phyloP scores from a whole-genome alignment of 2,797 vertebrate genomes.

The Bradypus variegatus region DNA sequence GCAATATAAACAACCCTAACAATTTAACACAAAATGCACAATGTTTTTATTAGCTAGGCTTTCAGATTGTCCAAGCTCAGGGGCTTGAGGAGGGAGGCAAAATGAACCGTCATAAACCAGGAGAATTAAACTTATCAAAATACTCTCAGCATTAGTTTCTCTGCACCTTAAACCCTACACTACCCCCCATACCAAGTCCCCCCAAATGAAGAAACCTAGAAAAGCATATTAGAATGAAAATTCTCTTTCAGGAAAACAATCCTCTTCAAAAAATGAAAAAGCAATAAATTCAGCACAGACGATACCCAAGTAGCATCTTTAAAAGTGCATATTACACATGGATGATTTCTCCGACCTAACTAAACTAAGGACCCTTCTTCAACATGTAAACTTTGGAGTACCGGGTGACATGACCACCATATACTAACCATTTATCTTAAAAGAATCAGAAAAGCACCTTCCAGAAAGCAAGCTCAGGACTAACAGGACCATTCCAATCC shows the following conservation, averaged over 20 bases:
- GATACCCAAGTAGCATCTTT: neutral
- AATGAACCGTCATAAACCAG: neutral
- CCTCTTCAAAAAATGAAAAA: constrained; percentile 9
- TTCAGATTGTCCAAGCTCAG: neutral
- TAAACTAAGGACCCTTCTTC: neutral
- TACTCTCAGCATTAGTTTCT: neutral
- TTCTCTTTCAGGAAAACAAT: neutral
- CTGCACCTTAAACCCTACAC: neutral
- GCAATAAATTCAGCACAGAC: neutral
- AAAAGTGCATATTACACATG: neutral
- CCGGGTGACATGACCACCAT: neutral
- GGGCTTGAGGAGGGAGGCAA: neutral
- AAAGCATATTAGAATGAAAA: neutral
- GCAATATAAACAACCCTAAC: neutral
- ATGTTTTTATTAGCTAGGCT: neutral
- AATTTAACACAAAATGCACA: neutral
- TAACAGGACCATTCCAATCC: constrained; percentile 26
- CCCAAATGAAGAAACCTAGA: neutral
- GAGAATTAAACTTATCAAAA: neutral
- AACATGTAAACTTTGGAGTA: neutral
- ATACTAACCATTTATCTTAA: constrained; percentile 5
- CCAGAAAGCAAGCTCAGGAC: constrained; percentile 8
- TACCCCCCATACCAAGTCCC: neutral
- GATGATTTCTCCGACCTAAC: neutral
- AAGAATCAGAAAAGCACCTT: constrained; percentile 15